Conservation (phyloP, 2,888 invertebrate genomes). For the Bugulina stolonifera region DNA sequence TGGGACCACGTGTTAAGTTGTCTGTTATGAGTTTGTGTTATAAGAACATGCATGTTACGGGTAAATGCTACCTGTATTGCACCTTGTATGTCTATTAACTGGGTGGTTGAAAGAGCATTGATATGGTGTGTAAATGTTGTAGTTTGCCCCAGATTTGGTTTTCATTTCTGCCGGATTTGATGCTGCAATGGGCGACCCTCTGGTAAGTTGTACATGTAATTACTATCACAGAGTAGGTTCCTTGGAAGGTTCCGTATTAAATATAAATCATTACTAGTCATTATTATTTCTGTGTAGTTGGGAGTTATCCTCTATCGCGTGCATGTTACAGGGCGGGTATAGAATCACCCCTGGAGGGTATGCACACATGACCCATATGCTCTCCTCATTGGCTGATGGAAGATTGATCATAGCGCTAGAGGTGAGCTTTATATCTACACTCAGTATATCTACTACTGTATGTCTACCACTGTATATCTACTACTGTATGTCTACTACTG, state of each 20-base stretch:
- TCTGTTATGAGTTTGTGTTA: too few species aligned
- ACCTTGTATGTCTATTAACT: too few species aligned
- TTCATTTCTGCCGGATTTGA: slow-evolving; percentile 52
- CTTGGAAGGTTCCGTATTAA: too few species aligned
- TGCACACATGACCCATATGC: slow-evolving; percentile 79
- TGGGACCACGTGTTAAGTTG: too few species aligned
- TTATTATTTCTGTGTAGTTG: not conserved
- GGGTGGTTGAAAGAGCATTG: too few species aligned
- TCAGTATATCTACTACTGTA: too few species aligned
- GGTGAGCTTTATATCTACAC: slow-evolving; percentile 28
- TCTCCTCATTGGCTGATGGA: slow-evolving; percentile 76
- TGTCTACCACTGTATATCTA: too few species aligned
- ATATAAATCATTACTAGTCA: not conserved
- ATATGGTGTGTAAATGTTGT: too few species aligned
- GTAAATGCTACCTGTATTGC: too few species aligned
- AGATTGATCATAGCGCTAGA: slow-evolving; percentile 56
- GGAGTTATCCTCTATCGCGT: not conserved
- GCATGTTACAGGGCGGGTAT: slow-evolving; percentile 64
- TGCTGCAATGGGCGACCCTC: slow-evolving; percentile 48
- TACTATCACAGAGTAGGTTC: not conserved
- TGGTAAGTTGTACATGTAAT: slow-evolving; percentile 37
- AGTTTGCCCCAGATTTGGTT: slow-evolving; percentile 60
- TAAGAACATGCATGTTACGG: too few species aligned
- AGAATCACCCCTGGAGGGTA: slow-evolving; percentile 82
- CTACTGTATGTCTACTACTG: too few species aligned